phyloP scores from a whole-genome alignment of 2,888 invertebrate genomes.

The Hemaris fuciformis region DNA sequence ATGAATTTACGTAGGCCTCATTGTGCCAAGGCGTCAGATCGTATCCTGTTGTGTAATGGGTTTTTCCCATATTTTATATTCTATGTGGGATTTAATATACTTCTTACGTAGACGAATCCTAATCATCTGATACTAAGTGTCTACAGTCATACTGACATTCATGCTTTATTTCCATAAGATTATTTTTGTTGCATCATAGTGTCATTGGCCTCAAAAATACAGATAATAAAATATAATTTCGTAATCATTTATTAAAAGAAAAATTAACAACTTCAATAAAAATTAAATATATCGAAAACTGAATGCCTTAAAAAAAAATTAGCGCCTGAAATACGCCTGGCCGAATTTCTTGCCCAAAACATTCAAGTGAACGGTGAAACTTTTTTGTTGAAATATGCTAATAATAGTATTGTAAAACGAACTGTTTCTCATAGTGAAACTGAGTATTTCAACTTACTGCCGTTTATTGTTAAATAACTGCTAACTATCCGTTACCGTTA shows the following conservation, averaged over 20 bases:
- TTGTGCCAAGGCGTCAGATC: not conserved
- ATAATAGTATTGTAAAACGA: slow-evolving; percentile 52
- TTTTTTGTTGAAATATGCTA: slow-evolving; percentile 27
- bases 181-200: not conserved
- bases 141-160: no score
- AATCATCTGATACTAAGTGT: no score
- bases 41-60: not conserved
- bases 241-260: not conserved
- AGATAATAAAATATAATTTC: not conserved
- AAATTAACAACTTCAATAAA: not conserved
- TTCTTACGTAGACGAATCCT: no score
- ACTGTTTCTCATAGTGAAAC: slow-evolving; percentile 32
- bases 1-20: not conserved
- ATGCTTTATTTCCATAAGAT: no score
- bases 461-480: not conserved
- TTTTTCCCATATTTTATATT: not conserved
- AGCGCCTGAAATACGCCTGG: not conserved
- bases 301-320: not conserved
- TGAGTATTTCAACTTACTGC: not conserved
- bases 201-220: not conserved
- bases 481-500: not conserved
- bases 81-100: not conserved
- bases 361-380: slow-evolving; percentile 26
- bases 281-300: not conserved
- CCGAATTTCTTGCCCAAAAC: not conserved